Percentiles rank a stretch among this genome's conserved stretches.
Evolutionary conservation across 2,113 vertebrate species (phyloP).

Genomic region (Ptyas mucosa): DNA sequence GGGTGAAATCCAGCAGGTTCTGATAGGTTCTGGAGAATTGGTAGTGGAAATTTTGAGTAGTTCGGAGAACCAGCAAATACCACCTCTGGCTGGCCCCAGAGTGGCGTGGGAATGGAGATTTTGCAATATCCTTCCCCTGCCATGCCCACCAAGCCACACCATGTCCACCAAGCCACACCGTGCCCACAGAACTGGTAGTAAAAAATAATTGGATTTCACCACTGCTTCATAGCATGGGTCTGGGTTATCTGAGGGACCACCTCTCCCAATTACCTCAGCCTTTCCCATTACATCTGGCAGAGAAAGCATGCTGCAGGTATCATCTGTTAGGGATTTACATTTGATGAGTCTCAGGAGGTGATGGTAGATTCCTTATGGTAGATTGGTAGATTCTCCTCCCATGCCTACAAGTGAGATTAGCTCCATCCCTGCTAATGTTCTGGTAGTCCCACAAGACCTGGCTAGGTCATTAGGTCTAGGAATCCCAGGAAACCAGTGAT

Average conservation of each 20-base stretch:
- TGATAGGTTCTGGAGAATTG: too few relatives aligned
- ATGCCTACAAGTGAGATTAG: not conserved
- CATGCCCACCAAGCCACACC: too few relatives aligned
- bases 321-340: not conserved
- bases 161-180: too few relatives aligned
- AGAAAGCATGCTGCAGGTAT: not conserved
- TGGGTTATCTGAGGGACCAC: not conserved
- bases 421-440: not conserved
- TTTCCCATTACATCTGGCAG: not conserved
- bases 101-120: too few relatives aligned
- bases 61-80: too few relatives aligned
- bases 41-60: too few relatives aligned
- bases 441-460: not conserved
- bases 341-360: not conserved
- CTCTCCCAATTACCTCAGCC: not conserved
- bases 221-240: not conserved
- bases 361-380: not conserved
- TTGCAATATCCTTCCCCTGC: too few relatives aligned
- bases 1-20: not conserved
- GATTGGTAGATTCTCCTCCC: not conserved
- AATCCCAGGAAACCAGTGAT: not conserved
- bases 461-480: not conserved
- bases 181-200: too few relatives aligned
- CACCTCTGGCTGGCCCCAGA: too few relatives aligned
- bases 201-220: too few relatives aligned